phyloP scores from a whole-genome alignment of 2,113 vertebrate genomes.

The Actenoides hombroni region DNA sequence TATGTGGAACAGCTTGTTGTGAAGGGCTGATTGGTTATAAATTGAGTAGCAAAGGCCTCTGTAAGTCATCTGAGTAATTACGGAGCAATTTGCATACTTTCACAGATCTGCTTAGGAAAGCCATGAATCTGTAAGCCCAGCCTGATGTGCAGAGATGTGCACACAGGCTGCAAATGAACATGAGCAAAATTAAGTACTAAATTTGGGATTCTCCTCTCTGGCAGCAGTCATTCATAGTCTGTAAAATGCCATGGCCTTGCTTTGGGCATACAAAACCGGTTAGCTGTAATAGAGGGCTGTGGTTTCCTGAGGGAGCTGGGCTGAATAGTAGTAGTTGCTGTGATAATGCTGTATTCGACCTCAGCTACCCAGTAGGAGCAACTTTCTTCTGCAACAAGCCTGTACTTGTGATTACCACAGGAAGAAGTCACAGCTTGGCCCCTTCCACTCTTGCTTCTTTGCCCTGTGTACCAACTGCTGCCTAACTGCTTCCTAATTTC shows the following conservation, averaged over 20 bases:
- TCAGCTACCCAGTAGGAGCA: neutral
- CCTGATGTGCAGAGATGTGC: neutral
- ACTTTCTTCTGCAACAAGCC: neutral
- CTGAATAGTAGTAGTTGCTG: neutral
- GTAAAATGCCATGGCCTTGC: neutral
- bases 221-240: neutral
- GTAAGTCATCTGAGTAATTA: constrained; percentile 44
- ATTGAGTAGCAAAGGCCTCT: constrained; percentile 24
- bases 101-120: neutral
- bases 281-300: neutral
- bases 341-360: neutral
- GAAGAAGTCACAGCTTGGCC: neutral
- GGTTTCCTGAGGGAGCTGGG: neutral
- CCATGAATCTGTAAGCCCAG: neutral
- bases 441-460: neutral
- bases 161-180: neutral
- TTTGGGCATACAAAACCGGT: neutral
- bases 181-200: neutral
- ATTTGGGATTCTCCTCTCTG: neutral
- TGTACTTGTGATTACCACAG: neutral
- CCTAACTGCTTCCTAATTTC: neutral
- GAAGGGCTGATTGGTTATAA: constrained; percentile 38
- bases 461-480: fast-evolving
- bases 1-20: constrained; percentile 25
- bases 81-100: constrained; percentile 45